Percentiles rank a stretch among this genome's conserved stretches.
Evolutionary conservation across 2,113 vertebrate genomes (phyloP).

Genomic region (Arothron firmamentum): DNA sequence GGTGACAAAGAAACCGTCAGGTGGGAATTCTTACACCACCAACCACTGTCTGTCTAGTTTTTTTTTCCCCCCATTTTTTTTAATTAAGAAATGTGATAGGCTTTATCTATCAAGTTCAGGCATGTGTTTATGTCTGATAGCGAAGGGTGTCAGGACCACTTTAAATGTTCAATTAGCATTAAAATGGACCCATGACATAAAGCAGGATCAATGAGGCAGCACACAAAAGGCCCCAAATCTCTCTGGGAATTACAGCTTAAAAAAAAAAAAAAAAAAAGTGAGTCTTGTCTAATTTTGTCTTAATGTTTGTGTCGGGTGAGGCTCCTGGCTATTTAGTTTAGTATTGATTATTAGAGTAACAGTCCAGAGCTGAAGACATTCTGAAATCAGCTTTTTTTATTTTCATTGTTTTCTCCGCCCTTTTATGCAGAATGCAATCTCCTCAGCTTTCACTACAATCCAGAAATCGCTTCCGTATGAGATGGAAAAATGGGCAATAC

Average conservation of each 20-base stretch:
- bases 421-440: constrained; percentile 55
- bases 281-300: constrained; percentile 44
- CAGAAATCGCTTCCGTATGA: constrained; percentile 52
- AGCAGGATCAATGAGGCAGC: constrained; percentile 53
- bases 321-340: constrained; percentile 32
- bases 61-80: constrained; percentile 10
- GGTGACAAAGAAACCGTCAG: constrained; percentile 37
- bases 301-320: constrained; percentile 38
- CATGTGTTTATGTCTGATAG: constrained; percentile 63
- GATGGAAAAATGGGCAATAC: constrained; percentile 45
- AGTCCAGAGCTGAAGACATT: constrained; percentile 28
- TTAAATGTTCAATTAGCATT: constrained; percentile 71
- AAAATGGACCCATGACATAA: constrained; percentile 66
- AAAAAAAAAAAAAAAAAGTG: constrained; percentile 12
- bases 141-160: constrained; percentile 44
- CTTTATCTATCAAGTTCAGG: constrained; percentile 71
- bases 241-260: constrained; percentile 44
- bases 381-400: constrained; percentile 44
- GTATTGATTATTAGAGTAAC: constrained; percentile 43
- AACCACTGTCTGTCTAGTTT: constrained; percentile 45
- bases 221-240: constrained; percentile 61
- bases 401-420: constrained; percentile 25
- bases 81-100: constrained; percentile 36
- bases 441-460: constrained; percentile 51
- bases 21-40: constrained; percentile 44